phyloP scores from a whole-genome alignment of 2,888 invertebrate species.

The Microctonus hyperodae region DNA sequence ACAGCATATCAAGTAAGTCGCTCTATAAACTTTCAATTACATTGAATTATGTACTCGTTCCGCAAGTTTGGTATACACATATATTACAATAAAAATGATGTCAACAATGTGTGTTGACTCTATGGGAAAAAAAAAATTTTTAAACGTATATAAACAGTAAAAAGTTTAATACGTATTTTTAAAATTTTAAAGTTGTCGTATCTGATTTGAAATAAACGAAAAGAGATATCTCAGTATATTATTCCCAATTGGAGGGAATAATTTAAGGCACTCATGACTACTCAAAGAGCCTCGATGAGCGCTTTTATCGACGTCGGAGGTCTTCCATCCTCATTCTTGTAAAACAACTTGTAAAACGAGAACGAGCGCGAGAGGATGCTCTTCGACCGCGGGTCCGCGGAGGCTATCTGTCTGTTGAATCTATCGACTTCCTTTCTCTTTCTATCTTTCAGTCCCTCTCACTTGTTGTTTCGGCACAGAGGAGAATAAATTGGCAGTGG shows the following conservation, averaged over 20 bases:
- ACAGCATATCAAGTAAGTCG: constrained; percentile 44
- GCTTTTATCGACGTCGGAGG: constrained; percentile 32
- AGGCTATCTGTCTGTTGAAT: constrained; percentile 48
- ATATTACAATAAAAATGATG: neutral
- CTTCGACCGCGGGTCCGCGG: constrained; percentile 39
- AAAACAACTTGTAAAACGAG: constrained; percentile 62
- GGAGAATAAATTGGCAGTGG: constrained; percentile 47
- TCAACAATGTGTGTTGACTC: neutral
- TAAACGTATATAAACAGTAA: too few relatives aligned
- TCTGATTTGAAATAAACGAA: neutral
- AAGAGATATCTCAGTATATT: neutral
- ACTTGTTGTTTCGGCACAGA: constrained; percentile 26
- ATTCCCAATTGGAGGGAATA: constrained; percentile 6
- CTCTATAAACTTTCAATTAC: constrained; percentile 44
- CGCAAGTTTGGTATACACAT: constrained; percentile 45
- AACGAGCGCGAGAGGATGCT: constrained; percentile 48
- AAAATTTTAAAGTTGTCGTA: neutral
- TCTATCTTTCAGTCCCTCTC: neutral
- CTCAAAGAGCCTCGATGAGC: constrained; percentile 34
- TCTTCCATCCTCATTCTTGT: constrained; percentile 51
- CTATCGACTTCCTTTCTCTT: constrained; percentile 39
- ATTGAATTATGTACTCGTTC: constrained; percentile 29
- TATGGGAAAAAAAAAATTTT: neutral
- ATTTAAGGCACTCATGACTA: constrained; percentile 7
- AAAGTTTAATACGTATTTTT: too few relatives aligned